A percentile compares a stretch with the other conserved stretches of the same genome.
Evolutionary conservation across 2,888 invertebrate species (phyloP).

Genomic region (Nemapogon koenigi): DNA sequence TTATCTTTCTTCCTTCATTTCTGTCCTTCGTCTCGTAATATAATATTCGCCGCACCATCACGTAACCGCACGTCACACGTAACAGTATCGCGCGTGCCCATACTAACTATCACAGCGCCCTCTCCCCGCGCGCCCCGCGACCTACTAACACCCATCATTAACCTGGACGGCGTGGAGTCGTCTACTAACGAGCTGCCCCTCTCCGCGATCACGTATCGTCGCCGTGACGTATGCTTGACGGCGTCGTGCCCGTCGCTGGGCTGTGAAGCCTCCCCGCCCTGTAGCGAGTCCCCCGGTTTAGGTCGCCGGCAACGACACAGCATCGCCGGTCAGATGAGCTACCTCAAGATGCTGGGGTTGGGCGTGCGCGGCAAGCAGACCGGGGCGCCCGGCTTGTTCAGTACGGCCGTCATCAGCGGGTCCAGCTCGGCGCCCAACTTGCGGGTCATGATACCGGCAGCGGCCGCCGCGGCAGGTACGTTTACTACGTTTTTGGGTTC

Average conservation of each 20-base stretch:
- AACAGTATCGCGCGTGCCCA: conserved; percentile 19
- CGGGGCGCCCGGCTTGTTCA: conserved; percentile 86
- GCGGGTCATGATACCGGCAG: conserved; percentile 83
- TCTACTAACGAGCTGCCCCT: conserved; percentile 74
- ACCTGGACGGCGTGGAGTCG: conserved; percentile 58
- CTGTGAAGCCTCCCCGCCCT: conserved; percentile 26
- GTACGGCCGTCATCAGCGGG: conserved; percentile 95
- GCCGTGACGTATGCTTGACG: conserved; percentile 21
- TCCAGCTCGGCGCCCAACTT: conserved; percentile 92
- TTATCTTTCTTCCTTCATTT: conserved; percentile 36
- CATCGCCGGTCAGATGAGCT: conserved; percentile 94
- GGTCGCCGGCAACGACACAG: conserved; percentile 93
- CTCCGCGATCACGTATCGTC: conserved; percentile 61
- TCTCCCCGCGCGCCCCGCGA: conserved; percentile 33
- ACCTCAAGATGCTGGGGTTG: conserved; percentile 89
- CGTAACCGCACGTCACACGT: conserved; percentile 25
- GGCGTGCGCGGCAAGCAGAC: conserved; percentile 58
- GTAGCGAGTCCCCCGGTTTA: conserved; percentile 41
- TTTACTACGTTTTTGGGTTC: too few relatives aligned
- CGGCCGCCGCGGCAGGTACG: conserved; percentile 78
- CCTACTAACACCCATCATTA: conserved; percentile 35
- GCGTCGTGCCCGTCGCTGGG: conserved; percentile 31
- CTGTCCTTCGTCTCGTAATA: conserved; percentile 31
- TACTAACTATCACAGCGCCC: conserved; percentile 26
- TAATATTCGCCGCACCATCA: conserved; percentile 33